A percentile compares a stretch with the other conserved stretches of the same genome.
phyloP scores from a whole-genome alignment of 2,797 vertebrate species.

The Sebastes melanostomus region DNA sequence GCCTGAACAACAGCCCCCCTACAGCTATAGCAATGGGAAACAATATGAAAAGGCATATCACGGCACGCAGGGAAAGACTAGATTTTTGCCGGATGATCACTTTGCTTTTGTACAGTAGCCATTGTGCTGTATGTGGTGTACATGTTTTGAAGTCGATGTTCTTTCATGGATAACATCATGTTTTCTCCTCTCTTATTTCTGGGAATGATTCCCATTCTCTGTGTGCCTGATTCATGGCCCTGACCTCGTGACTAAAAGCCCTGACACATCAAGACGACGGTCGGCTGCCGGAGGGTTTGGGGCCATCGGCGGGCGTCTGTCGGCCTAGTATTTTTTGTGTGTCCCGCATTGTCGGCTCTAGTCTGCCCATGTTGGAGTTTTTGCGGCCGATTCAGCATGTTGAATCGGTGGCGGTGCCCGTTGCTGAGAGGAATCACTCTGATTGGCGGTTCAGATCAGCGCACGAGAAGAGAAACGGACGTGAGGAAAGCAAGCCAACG shows the following conservation, averaged over 20 bases:
- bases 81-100: conserved; percentile 53
- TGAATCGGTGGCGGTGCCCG: no score
- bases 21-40: conserved; percentile 57
- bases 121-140: conserved; percentile 47
- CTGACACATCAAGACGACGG: no score
- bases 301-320: no score
- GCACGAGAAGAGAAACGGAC: no score
- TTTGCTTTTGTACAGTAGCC: conserved; percentile 43
- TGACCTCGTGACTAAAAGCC: conserved; percentile 21
- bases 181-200: conserved; percentile 50
- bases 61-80: conserved; percentile 52
- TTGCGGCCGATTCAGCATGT: no score
- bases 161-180: conserved; percentile 57
- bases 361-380: no score
- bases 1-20: conserved; percentile 51
- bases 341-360: no score
- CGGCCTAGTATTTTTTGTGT: no score
- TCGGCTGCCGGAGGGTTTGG: no score
- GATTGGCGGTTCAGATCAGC: no score
- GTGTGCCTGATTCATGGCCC: conserved; percentile 18
- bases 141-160: conserved; percentile 59
- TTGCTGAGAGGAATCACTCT: no score
- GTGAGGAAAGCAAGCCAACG: no score
- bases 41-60: conserved; percentile 63
- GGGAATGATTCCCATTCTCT: conserved; percentile 12